A percentile compares a stretch with the other conserved stretches of the same genome.
phyloP scores from a whole-genome alignment of 2,797 vertebrate genomes.

The Acrocephalus scirpaceus region DNA sequence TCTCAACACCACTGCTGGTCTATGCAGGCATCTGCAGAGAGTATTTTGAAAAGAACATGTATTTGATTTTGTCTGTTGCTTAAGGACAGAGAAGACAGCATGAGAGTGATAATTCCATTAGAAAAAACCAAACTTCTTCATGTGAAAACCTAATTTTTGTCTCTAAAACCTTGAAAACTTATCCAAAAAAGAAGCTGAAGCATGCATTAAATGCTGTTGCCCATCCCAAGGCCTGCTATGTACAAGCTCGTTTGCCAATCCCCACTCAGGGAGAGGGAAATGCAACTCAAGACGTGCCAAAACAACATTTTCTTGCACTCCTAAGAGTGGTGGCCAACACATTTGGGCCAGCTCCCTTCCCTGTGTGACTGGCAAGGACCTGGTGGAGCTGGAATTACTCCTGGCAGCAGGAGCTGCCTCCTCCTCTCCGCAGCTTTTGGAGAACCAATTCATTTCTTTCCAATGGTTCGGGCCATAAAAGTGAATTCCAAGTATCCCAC shows the following conservation, averaged over 20 bases:
- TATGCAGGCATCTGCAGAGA: neutral
- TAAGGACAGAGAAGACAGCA: neutral
- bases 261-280: neutral
- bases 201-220: neutral
- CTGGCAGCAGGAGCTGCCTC: neutral
- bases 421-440: neutral
- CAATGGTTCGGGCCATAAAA: neutral
- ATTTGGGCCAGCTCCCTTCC: neutral
- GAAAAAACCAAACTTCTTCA: neutral
- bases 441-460: neutral
- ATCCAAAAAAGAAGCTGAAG: neutral
- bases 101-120: neutral
- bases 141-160: neutral
- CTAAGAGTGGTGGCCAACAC: neutral
- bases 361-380: neutral
- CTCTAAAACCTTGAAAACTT: neutral
- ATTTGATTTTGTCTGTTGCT: neutral
- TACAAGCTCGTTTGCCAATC: neutral
- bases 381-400: neutral
- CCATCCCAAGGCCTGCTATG: neutral
- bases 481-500: neutral
- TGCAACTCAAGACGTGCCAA: neutral
- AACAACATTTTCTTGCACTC: neutral
- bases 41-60: neutral
- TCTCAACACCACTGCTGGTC: neutral